Evolutionary conservation across 2,797 vertebrate genomes (phyloP).

Genomic region (Mustela erminea): DNA sequence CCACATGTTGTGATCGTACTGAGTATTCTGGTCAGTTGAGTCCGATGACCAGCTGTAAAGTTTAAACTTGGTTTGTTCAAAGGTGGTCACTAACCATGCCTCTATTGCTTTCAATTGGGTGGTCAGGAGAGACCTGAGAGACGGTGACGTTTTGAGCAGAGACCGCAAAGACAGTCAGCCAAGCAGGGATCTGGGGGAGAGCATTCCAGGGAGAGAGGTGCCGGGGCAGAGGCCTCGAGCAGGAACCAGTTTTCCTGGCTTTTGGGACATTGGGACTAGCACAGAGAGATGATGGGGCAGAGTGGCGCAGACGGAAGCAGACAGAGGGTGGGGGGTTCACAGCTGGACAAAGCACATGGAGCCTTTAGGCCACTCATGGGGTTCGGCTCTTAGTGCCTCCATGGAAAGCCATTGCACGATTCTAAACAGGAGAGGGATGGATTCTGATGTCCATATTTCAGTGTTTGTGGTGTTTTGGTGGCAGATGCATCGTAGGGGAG

Average conservation of each 20-base stretch:
- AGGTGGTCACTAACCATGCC: not conserved
- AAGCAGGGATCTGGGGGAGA: not conserved
- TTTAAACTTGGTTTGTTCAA: not conserved
- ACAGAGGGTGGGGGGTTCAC: accelerated
- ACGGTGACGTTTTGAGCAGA: not conserved
- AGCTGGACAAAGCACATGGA: not conserved
- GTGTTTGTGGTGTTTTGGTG: not conserved
- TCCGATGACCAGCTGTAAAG: not conserved
- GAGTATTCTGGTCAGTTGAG: not conserved
- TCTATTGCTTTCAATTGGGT: not conserved
- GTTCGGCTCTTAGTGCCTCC: not conserved
- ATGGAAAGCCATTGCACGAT: not conserved
- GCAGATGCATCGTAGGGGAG: no score
- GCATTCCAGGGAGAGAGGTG: not conserved
- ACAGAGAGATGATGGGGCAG: not conserved
- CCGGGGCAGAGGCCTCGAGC: not conserved
- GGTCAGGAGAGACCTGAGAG: not conserved
- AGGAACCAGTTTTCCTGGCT: not conserved
- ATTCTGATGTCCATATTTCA: not conserved
- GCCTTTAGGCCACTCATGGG: accelerated
- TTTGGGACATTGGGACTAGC: not conserved
- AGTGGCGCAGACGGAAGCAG: not conserved
- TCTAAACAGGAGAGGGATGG: not conserved
- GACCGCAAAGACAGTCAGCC: not conserved
- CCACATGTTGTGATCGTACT: not conserved